Percentiles rank a stretch among this genome's conserved stretches.
phyloP scores from a whole-genome alignment of 30 jellyfish, hydroid and myxozoan species.

The Hydra vulgaris region DNA sequence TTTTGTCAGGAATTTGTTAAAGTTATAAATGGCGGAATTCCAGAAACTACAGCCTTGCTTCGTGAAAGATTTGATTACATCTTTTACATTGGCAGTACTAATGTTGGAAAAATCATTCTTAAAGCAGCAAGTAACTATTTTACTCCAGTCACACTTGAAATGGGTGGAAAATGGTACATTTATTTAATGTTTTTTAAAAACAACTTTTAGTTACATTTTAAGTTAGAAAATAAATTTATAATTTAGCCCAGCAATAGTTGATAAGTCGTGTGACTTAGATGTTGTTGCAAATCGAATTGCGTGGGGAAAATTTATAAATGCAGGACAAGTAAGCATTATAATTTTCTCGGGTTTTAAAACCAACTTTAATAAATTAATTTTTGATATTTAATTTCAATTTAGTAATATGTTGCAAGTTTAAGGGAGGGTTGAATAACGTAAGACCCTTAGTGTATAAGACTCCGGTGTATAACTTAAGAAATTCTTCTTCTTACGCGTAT shows the following conservation, averaged over 20 bases:
- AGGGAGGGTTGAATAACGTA: no score
- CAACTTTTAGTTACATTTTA: no score
- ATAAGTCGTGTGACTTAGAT: slow-evolving; percentile 50
- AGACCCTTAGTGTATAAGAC: no score
- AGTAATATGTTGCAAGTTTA: no score
- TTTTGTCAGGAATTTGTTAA: slow-evolving; percentile 51
- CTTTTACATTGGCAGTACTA: slow-evolving; percentile 78
- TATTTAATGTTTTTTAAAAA: no score
- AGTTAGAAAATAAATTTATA: no score
- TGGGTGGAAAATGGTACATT: slow-evolving; percentile 87
- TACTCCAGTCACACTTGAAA: slow-evolving; percentile 88
- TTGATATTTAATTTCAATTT: no score
- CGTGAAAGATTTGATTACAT: slow-evolving; percentile 64
- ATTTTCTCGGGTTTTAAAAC: no score
- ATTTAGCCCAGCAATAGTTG: slow-evolving; percentile 85
- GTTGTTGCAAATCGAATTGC: slow-evolving; percentile 72
- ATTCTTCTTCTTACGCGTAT: no score
- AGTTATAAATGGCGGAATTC: slow-evolving; percentile 69
- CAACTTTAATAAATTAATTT: no score
- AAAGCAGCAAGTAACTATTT: slow-evolving; percentile 84
- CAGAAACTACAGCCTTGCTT: slow-evolving; percentile 83
- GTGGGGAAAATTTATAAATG: slow-evolving; percentile 84
- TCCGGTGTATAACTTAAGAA: no score
- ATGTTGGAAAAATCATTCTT: slow-evolving; percentile 73
- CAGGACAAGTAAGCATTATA: slow-evolving; percentile 62